Evolutionary conservation across 2,888 invertebrate species (phyloP), one percentile per base, ranked within the genome.

Genomic region (Cryptophagus acutangulus): DNA sequence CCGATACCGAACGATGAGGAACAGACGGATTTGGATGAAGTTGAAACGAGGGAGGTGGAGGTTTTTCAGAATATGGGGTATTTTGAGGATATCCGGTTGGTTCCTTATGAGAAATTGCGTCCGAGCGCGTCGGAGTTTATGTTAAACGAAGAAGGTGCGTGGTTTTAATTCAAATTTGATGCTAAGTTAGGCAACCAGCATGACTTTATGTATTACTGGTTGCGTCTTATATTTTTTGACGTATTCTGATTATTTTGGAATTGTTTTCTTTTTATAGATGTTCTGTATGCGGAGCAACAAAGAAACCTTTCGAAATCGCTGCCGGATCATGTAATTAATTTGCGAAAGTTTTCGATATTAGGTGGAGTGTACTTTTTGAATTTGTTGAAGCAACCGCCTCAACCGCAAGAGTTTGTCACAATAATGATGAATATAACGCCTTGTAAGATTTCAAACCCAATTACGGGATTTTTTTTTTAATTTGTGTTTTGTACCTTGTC

Each of bases 311-410:
- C n/a, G n/a, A n/a, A n/a, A n/a, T n/a, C n/a, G n/a, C n/a, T n/a
- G n/a, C n/a, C n/a, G n/a, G 67, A 73, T 14, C 74, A 77, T 1
- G 81, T 84, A 58, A 62, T 89, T 0, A 88, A 90, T 66, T 69
- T 90, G 36, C 72, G 90, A 29, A 85, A 84, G 59, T 85, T 81
- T 62, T 74, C 72, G 0, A 77, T 89, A 36, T 76, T 88, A 10
- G 88, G 87, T 0, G 91, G 91, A 0, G 77, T 88, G 0, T 81
- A 81, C 44, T 77, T 80, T 50, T 66, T 90, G 31, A 82, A 90
- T 55, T 71, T 88, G 33, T 67, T 88, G 36, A 73, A 78, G 36
- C 85, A 85, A 10, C 90, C 90, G 0, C 84, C 87, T 0, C 90
- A 91, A 52, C 82, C 85, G 0, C 81, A 81, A 46, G 69, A 70